Conservation (phyloP, 1,140 invertebrate species). For the Sipha flava region DNA sequence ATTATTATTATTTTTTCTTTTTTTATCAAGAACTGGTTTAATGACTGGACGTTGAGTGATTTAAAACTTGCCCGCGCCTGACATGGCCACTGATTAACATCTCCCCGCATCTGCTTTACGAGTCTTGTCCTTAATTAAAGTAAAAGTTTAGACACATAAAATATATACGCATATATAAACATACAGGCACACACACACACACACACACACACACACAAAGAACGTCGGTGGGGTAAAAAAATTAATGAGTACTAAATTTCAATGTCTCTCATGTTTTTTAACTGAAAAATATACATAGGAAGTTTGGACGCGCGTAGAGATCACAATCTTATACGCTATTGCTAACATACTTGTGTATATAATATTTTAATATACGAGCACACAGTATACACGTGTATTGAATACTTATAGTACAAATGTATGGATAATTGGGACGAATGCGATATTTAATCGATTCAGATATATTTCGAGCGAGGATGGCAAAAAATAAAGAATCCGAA, state of each 20-base stretch:
- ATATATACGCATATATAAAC: background rate
- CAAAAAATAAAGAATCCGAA: no score
- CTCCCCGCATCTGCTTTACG: conserved; percentile 24
- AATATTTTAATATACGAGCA: no score
- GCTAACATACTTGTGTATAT: background rate
- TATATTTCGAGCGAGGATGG: no score
- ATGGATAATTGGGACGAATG: no score
- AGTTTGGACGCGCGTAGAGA: background rate
- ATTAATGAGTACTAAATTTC: conserved; percentile 30
- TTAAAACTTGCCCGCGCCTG: conserved; percentile 27
- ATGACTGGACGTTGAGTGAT: conserved; percentile 29
- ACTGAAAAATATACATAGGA: background rate
- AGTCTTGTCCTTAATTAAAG: conserved; percentile 30
- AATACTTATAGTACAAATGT: no score
- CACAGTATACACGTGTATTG: no score
- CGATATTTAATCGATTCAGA: no score
- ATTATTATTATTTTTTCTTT: no score
- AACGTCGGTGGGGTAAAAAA: background rate
- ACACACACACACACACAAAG: background rate
- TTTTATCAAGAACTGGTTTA: conserved; percentile 24
- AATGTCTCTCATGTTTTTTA: conserved; percentile 15
- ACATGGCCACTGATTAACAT: conserved; percentile 30
- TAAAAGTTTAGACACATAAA: conserved; percentile 26
- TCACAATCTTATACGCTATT: background rate
- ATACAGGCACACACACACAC: background rate